These are phyloP conservation scores for Geothlypis trichas DNA, from an alignment of 2,113 vertebrate species.

Conservation along the genomic window DNA sequence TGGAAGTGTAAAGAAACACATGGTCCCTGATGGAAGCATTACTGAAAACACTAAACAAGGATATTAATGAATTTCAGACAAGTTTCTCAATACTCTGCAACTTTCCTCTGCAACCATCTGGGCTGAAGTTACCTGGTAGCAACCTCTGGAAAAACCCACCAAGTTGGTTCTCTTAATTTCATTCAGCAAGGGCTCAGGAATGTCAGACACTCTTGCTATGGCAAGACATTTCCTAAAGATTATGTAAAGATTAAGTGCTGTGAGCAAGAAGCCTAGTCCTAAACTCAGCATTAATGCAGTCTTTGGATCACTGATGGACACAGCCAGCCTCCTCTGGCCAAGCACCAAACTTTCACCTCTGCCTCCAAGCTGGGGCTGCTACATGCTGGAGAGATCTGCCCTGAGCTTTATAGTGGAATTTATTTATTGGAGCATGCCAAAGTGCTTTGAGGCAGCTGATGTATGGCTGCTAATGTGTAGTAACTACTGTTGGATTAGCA, in stretches of 20 bases:
- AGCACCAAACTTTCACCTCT: not conserved
- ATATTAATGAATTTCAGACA: not conserved
- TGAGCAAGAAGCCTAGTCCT: not conserved
- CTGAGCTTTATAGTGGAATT: not conserved
- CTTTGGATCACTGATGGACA: not conserved
- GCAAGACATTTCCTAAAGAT: not conserved
- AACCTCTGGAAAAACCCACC: not conserved
- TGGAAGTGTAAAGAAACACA: not conserved
- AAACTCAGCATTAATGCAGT: not conserved
- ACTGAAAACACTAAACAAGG: not conserved
- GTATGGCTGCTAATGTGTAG: not conserved
- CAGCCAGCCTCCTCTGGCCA: not conserved
- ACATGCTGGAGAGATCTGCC: not conserved
- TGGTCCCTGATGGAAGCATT: not conserved
- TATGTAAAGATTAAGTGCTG: not conserved
- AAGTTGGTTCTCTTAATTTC: not conserved
- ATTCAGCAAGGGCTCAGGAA: rapidly evolving
- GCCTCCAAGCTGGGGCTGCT: not conserved
- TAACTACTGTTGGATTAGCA: not conserved
- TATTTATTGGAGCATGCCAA: not conserved
- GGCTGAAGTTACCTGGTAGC: not conserved
- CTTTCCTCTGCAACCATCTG: not conserved
- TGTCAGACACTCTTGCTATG: not conserved
- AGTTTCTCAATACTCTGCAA: not conserved
- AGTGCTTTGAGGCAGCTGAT: not conserved